Evolutionary conservation across 2,888 invertebrate species (phyloP), one percentile per base, ranked within the genome.

Genomic region (Leptinotarsa tumamoca): DNA sequence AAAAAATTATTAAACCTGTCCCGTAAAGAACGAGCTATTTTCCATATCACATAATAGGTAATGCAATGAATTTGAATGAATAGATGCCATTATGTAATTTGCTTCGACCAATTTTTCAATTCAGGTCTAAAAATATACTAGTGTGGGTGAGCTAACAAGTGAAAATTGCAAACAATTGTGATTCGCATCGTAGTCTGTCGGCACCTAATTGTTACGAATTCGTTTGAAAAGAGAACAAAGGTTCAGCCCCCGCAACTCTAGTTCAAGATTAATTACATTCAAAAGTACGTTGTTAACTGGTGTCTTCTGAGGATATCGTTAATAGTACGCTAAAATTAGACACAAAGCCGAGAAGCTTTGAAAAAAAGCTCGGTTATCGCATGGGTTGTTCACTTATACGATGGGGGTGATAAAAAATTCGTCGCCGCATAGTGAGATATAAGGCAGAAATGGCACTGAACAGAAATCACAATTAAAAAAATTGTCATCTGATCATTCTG

Each of bases 161-260:
- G 63, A 33, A 63, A 63, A 43, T 63, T 63, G 63, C 63, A 14
- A 63, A 63, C 63, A 63, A 63, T 63, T 63, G 43, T 33, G 63
- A 63, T 63, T 63, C 63, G 43, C 63, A 63, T 33, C n/a, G 63
- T 63, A 63, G 33, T 33, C 63, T 63, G 63, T 43, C 63, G n/a
- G 33, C 63, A 63, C 27, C 63, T 43, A 63, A 63, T 63, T 63
- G 63, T 10, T 5, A 15, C 63, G 63, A 63, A 17, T 33, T 43
- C 33, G n/a, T 63, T 63, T 33, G 7, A 23, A 54, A 58, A 14
- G 58, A 58, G 58, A 15, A 58, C 27, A 58, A 58, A 58, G 58
- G 27, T 23, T 14, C 58, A 43, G 43, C 43, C 43, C 10, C 43
- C 43, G 43, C 10, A 43, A 43, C 43, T 43, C 43, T 43, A 43